These are phyloP conservation scores for Asteroscopus sphinx DNA, from an alignment of 2,888 invertebrate genomes.

Conservation along the genomic window DNA sequence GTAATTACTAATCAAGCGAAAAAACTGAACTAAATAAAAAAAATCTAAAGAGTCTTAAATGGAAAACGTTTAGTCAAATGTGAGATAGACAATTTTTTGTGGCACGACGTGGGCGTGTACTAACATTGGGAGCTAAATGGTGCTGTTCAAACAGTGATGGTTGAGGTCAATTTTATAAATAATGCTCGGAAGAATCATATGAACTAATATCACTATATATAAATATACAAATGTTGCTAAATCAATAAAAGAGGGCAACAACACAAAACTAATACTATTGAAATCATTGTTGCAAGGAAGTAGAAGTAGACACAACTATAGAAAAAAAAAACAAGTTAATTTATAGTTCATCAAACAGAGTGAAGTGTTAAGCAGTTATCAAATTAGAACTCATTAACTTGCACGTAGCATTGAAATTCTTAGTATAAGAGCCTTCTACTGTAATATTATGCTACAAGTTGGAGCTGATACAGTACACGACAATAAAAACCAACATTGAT, in stretches of 20 bases:
- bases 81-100: slow-evolving; percentile 56
- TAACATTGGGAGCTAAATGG: slow-evolving; percentile 69
- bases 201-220: slow-evolving; percentile 30
- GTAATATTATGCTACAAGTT: background rate
- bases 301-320: slow-evolving; percentile 6
- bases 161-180: slow-evolving; percentile 69
- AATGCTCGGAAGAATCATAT: slow-evolving; percentile 56
- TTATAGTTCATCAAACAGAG: slow-evolving; percentile 1
- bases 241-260: slow-evolving; percentile 19
- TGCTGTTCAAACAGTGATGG: slow-evolving; percentile 65
- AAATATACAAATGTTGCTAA: background rate
- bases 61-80: slow-evolving; percentile 34
- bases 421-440: slow-evolving; percentile 12
- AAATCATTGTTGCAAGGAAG: slow-evolving; percentile 19
- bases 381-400: slow-evolving; percentile 43
- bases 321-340: slow-evolving; percentile 7
- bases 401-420: slow-evolving; percentile 24
- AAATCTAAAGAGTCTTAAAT: slow-evolving; percentile 22
- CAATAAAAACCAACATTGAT: slow-evolving; percentile 15
- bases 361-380: slow-evolving; percentile 24
- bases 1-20: slow-evolving; percentile 55
- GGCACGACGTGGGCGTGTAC: slow-evolving; percentile 74
- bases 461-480: slow-evolving; percentile 12
- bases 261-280: too few relatives aligned
- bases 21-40: slow-evolving; percentile 21